Percentiles rank a stretch among this genome's conserved stretches.
Conservation (phyloP, 2,113 vertebrate species). For the Daboia siamensis region DNA sequence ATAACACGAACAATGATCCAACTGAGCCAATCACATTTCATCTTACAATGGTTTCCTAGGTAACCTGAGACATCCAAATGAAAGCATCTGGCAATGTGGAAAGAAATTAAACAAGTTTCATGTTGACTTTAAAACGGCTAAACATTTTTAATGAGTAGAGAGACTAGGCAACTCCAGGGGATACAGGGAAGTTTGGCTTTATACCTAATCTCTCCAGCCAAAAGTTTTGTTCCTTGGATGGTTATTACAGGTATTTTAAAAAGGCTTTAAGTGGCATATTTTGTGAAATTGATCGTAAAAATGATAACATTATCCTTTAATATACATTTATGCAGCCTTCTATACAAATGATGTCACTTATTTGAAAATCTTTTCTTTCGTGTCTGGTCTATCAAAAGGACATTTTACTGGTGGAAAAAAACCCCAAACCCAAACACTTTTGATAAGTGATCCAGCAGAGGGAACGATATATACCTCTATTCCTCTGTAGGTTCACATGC, state of each 20-base stretch:
- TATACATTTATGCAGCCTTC: background rate
- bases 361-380: background rate
- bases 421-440: background rate
- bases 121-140: background rate
- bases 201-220: background rate
- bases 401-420: background rate
- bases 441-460: background rate
- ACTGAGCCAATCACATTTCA: background rate
- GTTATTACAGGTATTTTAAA: background rate
- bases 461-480: background rate
- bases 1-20: background rate
- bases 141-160: background rate
- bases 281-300: background rate
- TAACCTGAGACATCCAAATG: conserved; percentile 27
- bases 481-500: background rate
- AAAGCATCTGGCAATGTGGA: background rate
- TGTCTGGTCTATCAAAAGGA: background rate
- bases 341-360: background rate
- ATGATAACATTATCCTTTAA: background rate
- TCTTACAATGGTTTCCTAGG: conserved; percentile 14
- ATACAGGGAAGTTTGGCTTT: background rate
- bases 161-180: background rate
- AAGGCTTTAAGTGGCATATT: background rate
- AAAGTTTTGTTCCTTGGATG: background rate
- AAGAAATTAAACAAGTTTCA: background rate